These are phyloP conservation scores for Piaya cayana DNA, from an alignment of 2,113 vertebrate genomes.

Conservation along the genomic window DNA sequence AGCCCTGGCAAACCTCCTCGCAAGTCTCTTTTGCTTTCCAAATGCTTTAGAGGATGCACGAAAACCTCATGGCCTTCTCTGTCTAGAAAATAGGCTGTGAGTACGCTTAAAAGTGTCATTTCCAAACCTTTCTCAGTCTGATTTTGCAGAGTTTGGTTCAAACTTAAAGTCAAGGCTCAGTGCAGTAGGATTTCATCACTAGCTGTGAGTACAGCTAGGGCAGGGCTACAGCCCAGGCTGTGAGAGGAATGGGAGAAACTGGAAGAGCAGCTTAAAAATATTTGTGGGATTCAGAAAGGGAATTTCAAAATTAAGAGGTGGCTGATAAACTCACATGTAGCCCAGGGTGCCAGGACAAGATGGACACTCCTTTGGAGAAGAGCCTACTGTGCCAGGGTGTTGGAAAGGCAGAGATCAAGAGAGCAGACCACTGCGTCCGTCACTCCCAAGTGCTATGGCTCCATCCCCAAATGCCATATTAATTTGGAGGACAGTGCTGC, in stretches of 20 bases:
- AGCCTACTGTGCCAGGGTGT: neutral
- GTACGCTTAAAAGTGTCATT: neutral
- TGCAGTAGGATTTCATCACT: rapidly evolving
- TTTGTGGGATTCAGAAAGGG: neutral
- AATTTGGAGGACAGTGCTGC: conserved; percentile 13
- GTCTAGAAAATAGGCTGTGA: rapidly evolving
- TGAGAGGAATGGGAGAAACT: neutral
- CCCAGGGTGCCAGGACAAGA: neutral
- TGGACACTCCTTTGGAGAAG: neutral
- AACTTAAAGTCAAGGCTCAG: rapidly evolving
- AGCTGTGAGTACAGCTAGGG: neutral
- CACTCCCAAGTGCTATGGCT: neutral
- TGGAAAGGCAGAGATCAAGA: neutral
- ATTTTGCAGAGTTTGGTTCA: neutral
- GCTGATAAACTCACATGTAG: neutral
- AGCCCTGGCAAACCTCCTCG: neutral
- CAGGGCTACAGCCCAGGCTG: neutral
- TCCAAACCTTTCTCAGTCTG: neutral
- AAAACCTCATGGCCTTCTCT: neutral
- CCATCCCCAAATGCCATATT: neutral
- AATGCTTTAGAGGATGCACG: neutral
- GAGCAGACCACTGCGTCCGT: neutral
- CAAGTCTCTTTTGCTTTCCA: neutral
- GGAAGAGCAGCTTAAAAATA: neutral
- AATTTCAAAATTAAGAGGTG: neutral